These are phyloP conservation scores for Athripsodes cinereus DNA, from an alignment of 2,888 invertebrate genomes.

Conservation along the genomic window DNA sequence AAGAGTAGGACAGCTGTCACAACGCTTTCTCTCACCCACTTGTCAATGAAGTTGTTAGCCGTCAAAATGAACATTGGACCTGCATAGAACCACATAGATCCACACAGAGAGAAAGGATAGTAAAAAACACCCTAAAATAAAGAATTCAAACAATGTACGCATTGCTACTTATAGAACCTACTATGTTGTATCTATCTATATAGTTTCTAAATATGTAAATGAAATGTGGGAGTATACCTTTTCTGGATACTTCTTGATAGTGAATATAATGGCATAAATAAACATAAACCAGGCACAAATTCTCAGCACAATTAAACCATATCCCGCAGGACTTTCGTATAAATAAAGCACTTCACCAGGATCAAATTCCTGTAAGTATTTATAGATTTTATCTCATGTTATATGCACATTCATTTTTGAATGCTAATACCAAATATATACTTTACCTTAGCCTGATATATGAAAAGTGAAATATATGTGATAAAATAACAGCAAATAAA, in stretches of 20 bases:
- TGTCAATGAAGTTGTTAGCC: constrained; percentile 62
- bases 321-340: constrained; percentile 88
- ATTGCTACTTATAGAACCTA: neutral
- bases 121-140: constrained; percentile 63
- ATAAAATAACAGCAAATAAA: constrained; percentile 74
- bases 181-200: neutral
- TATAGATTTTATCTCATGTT: neutral
- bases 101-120: constrained; percentile 74
- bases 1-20: constrained; percentile 59
- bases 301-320: constrained; percentile 69
- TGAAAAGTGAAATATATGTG: constrained; percentile 68
- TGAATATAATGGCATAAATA: constrained; percentile 59
- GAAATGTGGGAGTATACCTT: too few relatives aligned
- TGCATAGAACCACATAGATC: constrained; percentile 81
- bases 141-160: neutral
- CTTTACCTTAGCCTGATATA: constrained; percentile 72
- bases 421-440: neutral
- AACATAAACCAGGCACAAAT: constrained; percentile 81
- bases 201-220: neutral
- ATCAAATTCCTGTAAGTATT: constrained; percentile 66
- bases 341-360: constrained; percentile 85
- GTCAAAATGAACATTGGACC: constrained; percentile 64
- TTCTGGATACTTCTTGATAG: constrained; percentile 76
- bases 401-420: neutral
- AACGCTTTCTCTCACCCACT: constrained; percentile 71